These are phyloP conservation scores for Nerophis ophidion DNA, from an alignment of 2,113 vertebrate species.

Conservation along the genomic window DNA sequence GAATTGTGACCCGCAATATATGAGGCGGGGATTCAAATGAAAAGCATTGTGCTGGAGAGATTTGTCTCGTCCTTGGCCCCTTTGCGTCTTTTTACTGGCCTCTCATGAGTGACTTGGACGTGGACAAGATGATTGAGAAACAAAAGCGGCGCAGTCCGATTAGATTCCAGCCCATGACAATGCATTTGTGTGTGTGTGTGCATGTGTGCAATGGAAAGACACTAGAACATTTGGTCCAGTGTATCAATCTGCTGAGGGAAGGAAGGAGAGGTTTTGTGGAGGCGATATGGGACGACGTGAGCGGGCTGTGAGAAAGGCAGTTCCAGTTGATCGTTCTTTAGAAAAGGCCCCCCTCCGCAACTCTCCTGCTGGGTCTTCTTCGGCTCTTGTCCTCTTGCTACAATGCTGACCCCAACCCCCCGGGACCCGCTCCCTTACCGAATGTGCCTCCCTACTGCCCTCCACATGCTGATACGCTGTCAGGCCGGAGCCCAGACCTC, in stretches of 20 bases:
- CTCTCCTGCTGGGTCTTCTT: slow-evolving; percentile 69
- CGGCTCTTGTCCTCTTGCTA: slow-evolving; percentile 69
- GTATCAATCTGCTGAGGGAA: slow-evolving; percentile 66
- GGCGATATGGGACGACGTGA: slow-evolving; percentile 44
- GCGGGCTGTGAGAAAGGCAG: slow-evolving; percentile 71
- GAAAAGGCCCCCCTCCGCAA: slow-evolving; percentile 62
- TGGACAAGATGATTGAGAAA: slow-evolving; percentile 69
- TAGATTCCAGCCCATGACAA: slow-evolving; percentile 61
- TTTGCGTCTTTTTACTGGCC: slow-evolving; percentile 49
- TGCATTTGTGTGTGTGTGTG: background rate
- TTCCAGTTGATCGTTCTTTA: slow-evolving; percentile 68
- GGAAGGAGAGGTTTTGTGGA: slow-evolving; percentile 17
- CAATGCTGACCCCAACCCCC: slow-evolving; percentile 55
- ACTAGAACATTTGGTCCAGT: slow-evolving; percentile 60
- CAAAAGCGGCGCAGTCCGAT: slow-evolving; percentile 50
- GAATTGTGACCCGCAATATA: slow-evolving; percentile 64
- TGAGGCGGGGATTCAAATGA: slow-evolving; percentile 60
- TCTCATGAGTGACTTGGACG: slow-evolving; percentile 67
- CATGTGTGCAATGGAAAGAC: slow-evolving; percentile 43
- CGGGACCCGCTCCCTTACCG: slow-evolving; percentile 28
- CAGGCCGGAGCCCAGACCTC: slow-evolving; percentile 65
- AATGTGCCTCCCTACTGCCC: slow-evolving; percentile 57
- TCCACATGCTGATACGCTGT: slow-evolving; percentile 54
- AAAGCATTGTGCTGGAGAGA: slow-evolving; percentile 64
- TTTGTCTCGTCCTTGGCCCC: slow-evolving; percentile 60